Conservation (phyloP, 2,113 vertebrate genomes). For the Sigmodon hispidus region DNA sequence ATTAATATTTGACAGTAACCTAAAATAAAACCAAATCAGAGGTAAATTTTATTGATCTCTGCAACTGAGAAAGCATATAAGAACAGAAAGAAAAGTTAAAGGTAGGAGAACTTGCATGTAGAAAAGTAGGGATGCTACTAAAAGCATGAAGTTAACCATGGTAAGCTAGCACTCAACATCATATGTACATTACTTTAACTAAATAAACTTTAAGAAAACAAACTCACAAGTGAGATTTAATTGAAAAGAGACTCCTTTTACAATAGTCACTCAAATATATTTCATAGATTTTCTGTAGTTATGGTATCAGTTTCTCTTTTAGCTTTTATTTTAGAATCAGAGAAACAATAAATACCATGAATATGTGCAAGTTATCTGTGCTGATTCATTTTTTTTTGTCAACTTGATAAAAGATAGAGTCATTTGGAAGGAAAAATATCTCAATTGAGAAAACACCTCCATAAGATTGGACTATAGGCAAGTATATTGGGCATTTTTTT, state of each 20-base stretch:
- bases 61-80: background rate
- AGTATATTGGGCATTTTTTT: background rate
- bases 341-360: background rate
- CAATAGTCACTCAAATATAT: background rate
- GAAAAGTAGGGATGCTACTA: background rate
- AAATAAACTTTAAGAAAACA: background rate
- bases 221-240: background rate
- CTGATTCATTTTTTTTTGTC: background rate
- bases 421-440: background rate
- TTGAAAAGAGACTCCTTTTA: background rate
- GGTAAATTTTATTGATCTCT: background rate
- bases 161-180: background rate
- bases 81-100: background rate
- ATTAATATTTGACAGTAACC: background rate
- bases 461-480: background rate
- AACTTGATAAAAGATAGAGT: background rate
- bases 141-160: background rate
- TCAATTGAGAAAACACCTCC: background rate
- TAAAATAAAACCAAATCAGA: constrained; percentile 31
- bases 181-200: background rate
- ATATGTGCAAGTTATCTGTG: background rate
- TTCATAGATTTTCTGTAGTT: constrained; percentile 25
- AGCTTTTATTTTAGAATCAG: background rate
- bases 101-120: background rate
- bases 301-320: constrained; percentile 9